Conservation (phyloP, 2,113 vertebrate genomes). For the Nicator chloris region DNA sequence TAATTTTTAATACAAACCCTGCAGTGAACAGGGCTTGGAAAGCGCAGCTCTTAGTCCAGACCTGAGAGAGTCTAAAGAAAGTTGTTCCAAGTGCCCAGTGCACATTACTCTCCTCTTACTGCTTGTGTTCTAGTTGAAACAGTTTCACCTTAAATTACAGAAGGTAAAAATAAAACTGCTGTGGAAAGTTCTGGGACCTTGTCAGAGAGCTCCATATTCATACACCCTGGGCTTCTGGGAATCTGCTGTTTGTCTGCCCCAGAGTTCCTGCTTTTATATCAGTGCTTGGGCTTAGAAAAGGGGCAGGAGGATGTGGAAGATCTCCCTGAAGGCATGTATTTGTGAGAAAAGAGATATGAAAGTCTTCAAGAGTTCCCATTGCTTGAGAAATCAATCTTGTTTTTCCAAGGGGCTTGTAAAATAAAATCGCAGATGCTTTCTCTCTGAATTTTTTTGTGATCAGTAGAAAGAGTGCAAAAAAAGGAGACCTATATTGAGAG, state of each 20-base stretch:
- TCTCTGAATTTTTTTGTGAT: neutral
- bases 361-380: neutral
- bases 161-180: neutral
- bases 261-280: neutral
- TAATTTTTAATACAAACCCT: neutral
- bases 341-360: neutral
- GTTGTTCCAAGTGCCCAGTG: neutral
- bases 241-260: conserved; percentile 8
- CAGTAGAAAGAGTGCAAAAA: neutral
- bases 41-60: neutral
- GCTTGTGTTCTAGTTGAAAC: neutral
- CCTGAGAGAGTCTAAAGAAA: neutral
- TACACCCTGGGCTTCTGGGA: neutral
- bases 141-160: conserved; percentile 31
- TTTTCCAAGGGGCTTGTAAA: conserved; percentile 4
- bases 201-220: conserved; percentile 21
- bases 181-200: neutral
- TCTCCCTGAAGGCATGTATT: neutral
- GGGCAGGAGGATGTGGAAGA: neutral
- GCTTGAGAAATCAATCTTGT: neutral
- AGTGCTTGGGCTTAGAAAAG: neutral
- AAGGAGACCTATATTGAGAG: neutral
- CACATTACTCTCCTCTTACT: neutral
- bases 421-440: neutral
- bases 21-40: neutral